Evolutionary conservation across 2,113 vertebrate genomes (phyloP), one percentile per base, ranked within the genome.

Genomic region (Phyllostomus discolor): DNA sequence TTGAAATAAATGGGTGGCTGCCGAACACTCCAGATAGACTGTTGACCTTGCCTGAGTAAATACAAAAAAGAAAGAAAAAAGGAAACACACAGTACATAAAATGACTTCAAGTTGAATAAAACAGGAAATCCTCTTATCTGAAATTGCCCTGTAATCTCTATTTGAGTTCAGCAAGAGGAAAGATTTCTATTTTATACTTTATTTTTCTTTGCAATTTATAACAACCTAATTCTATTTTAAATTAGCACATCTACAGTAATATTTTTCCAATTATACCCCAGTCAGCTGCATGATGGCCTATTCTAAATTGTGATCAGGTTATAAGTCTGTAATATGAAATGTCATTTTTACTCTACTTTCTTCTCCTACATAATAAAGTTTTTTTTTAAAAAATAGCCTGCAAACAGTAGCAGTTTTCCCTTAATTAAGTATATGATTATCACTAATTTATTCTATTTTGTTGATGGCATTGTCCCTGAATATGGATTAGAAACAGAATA

Each of bases 101-200:
- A 91, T 57, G 76, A 70, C 88, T 24, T 95, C 28, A 90, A 52
- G 54, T 64, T 78, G 70, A 89, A 95, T 94, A 96, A 96, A 96
- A 83, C 28, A 94, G 52, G 46, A 97, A 96, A 97, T 95, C 94
- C 64, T 97, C 66, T 95, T 95, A 96, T 95, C 78, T 93, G 24
- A 97, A 97, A 97, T 95, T 95, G 46, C 52, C 33, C 76, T 95
- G 9, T 95, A 95, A 95, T 95, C 66, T 41, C 26, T 46, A 79
- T 72, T 82, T 95, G 84, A 97, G 73, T 90, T 54, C 19, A 94
- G 38, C 48, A 93, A 90, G 95, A 96, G 95, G 19, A 95, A 90
- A 88, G 35, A 94, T 94, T 94, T 95, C 86, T 95, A 90, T 97
- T 95, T 97, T 17, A 41, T 59, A 52, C 10, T 54, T 94, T 95